Percentiles rank a stretch among this genome's conserved stretches.
These are phyloP conservation scores for Anthonomus grandis DNA, from an alignment of 1,140 invertebrate genomes.

Conservation along the genomic window DNA sequence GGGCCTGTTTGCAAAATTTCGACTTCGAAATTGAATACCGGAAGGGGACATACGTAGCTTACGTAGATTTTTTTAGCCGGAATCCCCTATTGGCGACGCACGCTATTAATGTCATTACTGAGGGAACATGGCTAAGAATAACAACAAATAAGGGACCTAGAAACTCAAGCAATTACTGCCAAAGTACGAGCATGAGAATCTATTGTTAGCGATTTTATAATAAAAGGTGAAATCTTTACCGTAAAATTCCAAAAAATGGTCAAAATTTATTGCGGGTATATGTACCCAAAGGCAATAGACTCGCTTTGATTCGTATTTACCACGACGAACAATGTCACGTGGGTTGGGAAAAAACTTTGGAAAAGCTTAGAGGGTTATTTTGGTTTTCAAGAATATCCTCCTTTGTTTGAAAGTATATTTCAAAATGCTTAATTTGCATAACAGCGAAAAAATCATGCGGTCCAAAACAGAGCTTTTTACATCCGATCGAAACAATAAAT, in stretches of 20 bases:
- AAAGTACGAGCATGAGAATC: neutral
- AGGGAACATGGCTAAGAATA: conserved; percentile 1
- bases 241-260: neutral
- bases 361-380: conserved; percentile 2
- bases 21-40: conserved; percentile 33
- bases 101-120: neutral
- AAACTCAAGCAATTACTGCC: neutral
- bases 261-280: conserved; percentile 5
- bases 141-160: conserved; percentile 15
- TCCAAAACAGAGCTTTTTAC: conserved; percentile 20
- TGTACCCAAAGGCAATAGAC: conserved; percentile 12
- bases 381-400: conserved; percentile 17
- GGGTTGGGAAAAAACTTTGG: conserved; percentile 21
- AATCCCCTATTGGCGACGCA: no score
- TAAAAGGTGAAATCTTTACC: neutral
- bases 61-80: conserved; percentile 17
- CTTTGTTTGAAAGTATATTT: conserved; percentile 16
- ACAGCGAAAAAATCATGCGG: conserved; percentile 10
- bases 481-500: no score
- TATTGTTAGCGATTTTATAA: neutral
- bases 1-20: conserved; percentile 43
- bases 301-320: conserved; percentile 5
- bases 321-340: conserved; percentile 12
- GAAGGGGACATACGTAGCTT: neutral
- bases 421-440: conserved; percentile 16